Conservation (phyloP, 2,888 invertebrate species). For the Noctua janthe region DNA sequence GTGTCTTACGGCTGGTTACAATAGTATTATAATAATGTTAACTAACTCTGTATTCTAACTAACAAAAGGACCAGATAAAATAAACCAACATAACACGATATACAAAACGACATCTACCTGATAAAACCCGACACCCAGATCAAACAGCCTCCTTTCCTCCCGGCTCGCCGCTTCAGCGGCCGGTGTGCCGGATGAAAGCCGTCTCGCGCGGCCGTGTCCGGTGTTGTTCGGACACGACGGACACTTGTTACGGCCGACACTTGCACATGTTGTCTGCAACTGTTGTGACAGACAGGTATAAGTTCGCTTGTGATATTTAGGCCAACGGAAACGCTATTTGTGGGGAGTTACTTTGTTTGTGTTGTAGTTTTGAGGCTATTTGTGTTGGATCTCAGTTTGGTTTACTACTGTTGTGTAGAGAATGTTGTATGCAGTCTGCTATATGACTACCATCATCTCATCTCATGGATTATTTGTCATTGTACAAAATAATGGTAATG, state of each 20-base stretch:
- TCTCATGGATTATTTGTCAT: background rate
- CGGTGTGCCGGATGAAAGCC: slow-evolving; percentile 28
- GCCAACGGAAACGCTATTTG: slow-evolving; percentile 34
- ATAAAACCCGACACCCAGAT: slow-evolving; percentile 21
- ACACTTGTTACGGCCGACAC: slow-evolving; percentile 38
- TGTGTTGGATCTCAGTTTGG: background rate
- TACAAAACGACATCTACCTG: slow-evolving; percentile 5
- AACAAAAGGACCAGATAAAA: background rate
- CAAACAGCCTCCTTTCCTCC: background rate
- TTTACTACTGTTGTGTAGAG: background rate
- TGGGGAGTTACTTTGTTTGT: slow-evolving; percentile 14
- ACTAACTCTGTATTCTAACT: background rate
- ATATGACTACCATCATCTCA: too few relatives aligned
- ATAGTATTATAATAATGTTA: background rate
- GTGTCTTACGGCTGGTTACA: background rate
- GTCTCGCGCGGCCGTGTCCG: slow-evolving; percentile 31
- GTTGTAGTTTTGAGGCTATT: slow-evolving; percentile 14
- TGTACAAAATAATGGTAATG: background rate
- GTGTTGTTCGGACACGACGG: slow-evolving; percentile 14
- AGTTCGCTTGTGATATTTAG: slow-evolving; percentile 39
- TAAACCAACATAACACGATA: background rate
- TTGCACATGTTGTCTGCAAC: slow-evolving; percentile 36
- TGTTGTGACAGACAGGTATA: slow-evolving; percentile 36
- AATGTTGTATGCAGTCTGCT: background rate
- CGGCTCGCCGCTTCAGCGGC: slow-evolving; percentile 3